A percentile compares a stretch with the other conserved stretches of the same genome.
These are phyloP conservation scores for Chloroceryle aenea DNA, from an alignment of 2,113 vertebrate genomes.

Conservation along the genomic window DNA sequence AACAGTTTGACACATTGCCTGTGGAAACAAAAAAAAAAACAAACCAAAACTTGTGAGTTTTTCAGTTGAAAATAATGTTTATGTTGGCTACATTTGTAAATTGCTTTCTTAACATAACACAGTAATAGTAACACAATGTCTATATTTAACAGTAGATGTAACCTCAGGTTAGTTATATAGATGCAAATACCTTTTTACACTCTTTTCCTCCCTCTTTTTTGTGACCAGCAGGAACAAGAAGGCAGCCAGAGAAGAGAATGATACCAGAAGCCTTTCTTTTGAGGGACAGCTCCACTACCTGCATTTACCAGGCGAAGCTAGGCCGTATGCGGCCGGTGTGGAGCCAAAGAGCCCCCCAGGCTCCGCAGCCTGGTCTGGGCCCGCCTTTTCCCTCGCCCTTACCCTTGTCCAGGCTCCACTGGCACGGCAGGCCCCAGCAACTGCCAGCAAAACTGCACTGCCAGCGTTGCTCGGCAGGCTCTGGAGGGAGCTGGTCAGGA, in stretches of 20 bases:
- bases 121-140: not conserved
- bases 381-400: too few species aligned
- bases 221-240: fast-evolving
- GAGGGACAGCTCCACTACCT: fast-evolving
- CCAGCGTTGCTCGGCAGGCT: not conserved
- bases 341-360: too few species aligned
- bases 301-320: fast-evolving
- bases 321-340: not conserved
- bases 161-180: not conserved
- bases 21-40: not conserved
- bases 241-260: not conserved
- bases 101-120: not conserved
- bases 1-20: not conserved
- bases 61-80: not conserved
- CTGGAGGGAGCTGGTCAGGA: not conserved
- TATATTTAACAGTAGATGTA: not conserved
- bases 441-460: fast-evolving
- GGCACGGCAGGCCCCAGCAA: too few species aligned
- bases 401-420: too few species aligned
- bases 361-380: fast-evolving
- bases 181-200: not conserved
- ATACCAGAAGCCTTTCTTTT: not conserved
- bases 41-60: not conserved
- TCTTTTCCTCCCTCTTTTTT: fast-evolving
- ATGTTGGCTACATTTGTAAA: not conserved